These are phyloP conservation scores for Melanophora roralis DNA, from an alignment of 2,888 invertebrate genomes.

Conservation along the genomic window DNA sequence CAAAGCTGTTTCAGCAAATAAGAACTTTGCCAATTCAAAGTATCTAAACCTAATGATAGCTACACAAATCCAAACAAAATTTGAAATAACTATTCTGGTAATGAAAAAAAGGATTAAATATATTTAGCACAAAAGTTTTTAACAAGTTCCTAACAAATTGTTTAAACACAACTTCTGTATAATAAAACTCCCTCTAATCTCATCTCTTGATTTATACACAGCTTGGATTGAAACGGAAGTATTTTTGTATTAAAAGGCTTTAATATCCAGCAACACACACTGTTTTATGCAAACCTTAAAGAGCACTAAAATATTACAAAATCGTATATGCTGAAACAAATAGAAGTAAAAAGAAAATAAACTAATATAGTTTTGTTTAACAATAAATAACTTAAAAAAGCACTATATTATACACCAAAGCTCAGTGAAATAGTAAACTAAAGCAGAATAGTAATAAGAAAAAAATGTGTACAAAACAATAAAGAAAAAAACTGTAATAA, in stretches of 20 bases:
- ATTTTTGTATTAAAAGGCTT: background rate
- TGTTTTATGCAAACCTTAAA: conserved; percentile 14
- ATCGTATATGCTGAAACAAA: background rate
- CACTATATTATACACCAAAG: conserved; percentile 45
- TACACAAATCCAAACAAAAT: too few relatives aligned
- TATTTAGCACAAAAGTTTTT: too few relatives aligned
- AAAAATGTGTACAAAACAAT: conserved; percentile 15
- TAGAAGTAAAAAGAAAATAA: background rate
- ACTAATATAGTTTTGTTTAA: conserved; percentile 52
- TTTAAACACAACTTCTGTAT: background rate
- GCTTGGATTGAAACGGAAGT: background rate
- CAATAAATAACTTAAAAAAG: conserved; percentile 53
- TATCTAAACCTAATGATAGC: too few relatives aligned
- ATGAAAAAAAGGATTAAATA: too few relatives aligned
- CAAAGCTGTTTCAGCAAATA: too few relatives aligned
- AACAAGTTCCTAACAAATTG: background rate
- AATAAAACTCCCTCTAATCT: background rate
- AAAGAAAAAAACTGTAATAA: conserved; percentile 46
- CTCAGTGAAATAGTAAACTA: conserved; percentile 45
- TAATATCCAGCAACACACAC: conserved; percentile 25
- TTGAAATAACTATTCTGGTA: too few relatives aligned
- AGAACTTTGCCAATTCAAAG: too few relatives aligned
- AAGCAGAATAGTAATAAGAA: background rate
- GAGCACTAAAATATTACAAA: background rate
- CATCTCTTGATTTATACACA: background rate